These are phyloP conservation scores for Denticeps clupeoides DNA, from an alignment of 2,797 vertebrate genomes.

Conservation along the genomic window DNA sequence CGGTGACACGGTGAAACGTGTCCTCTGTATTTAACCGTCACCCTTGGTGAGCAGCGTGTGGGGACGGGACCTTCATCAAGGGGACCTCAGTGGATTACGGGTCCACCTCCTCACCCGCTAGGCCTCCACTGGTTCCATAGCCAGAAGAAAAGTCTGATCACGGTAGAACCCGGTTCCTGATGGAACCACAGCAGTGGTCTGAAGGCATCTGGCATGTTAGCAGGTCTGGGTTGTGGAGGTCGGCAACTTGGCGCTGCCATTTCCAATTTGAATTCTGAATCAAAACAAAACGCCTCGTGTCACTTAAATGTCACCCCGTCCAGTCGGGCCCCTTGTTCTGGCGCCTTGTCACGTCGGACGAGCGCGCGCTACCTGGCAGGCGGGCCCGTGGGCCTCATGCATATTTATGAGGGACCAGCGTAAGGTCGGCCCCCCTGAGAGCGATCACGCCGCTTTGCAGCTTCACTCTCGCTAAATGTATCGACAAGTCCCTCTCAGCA, in stretches of 20 bases:
- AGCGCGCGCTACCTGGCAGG: conserved; percentile 62
- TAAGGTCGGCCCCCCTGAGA: conserved; percentile 62
- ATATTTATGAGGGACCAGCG: conserved; percentile 67
- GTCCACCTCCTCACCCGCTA: too few relatives aligned
- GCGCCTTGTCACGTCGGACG: conserved; percentile 51
- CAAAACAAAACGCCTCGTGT: conserved; percentile 44
- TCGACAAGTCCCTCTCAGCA: conserved; percentile 55
- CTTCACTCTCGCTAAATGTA: conserved; percentile 62
- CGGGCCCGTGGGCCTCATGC: conserved; percentile 58
- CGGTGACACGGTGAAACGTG: too few relatives aligned
- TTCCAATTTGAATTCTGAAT: conserved; percentile 28
- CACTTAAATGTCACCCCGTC: conserved; percentile 52
- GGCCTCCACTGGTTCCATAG: too few relatives aligned
- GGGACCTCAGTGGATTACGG: too few relatives aligned
- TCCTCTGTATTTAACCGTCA: too few relatives aligned
- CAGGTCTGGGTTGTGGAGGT: conserved; percentile 13
- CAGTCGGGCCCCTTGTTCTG: conserved; percentile 30
- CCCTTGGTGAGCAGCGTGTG: too few relatives aligned
- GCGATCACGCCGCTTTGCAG: conserved; percentile 50
- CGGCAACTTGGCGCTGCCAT: conserved; percentile 31
- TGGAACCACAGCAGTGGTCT: too few relatives aligned
- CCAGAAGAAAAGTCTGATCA: too few relatives aligned
- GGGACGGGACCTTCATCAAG: too few relatives aligned
- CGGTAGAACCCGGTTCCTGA: too few relatives aligned
- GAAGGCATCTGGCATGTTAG: too few relatives aligned